Conservation (phyloP, 1,140 invertebrate species). For the Ericerus pela region DNA sequence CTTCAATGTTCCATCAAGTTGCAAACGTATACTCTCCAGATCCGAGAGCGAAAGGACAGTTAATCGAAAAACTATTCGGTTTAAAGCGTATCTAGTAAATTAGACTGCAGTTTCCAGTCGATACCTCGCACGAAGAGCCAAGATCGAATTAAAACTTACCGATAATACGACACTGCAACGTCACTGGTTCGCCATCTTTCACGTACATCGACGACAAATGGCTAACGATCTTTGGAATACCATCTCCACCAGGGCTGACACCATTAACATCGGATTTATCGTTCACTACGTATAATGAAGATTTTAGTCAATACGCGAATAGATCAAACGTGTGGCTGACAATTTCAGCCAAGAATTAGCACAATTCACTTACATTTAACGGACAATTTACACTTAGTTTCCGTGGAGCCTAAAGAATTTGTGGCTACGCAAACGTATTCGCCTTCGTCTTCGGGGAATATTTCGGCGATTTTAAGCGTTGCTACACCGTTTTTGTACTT, state of each 20-base stretch:
- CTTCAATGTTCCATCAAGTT: no score
- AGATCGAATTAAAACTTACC: no score
- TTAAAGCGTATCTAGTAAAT: no score
- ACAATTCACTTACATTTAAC: slow-evolving; percentile 55
- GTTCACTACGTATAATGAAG: background rate
- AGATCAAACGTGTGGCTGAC: no score
- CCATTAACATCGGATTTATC: background rate
- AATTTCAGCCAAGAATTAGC: background rate
- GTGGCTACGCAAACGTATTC: slow-evolving; percentile 74
- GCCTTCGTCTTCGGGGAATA: slow-evolving; percentile 88
- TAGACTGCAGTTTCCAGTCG: no score
- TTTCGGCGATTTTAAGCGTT: slow-evolving; percentile 70
- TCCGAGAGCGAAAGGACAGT: no score
- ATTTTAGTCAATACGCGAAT: background rate
- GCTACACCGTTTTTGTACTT: slow-evolving; percentile 81
- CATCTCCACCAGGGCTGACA: slow-evolving; percentile 35
- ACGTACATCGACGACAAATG: slow-evolving; percentile 64
- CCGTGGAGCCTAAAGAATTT: slow-evolving; percentile 69
- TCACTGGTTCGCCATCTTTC: slow-evolving; percentile 71
- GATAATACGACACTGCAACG: slow-evolving; percentile 68
- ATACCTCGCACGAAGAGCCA: no score
- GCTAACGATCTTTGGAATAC: slow-evolving; percentile 66
- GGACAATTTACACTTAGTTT: slow-evolving; percentile 66
- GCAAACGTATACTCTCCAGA: no score
- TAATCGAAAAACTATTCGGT: no score